phyloP scores from a whole-genome alignment of 2,113 vertebrate species.

The Laticauda laticaudata region DNA sequence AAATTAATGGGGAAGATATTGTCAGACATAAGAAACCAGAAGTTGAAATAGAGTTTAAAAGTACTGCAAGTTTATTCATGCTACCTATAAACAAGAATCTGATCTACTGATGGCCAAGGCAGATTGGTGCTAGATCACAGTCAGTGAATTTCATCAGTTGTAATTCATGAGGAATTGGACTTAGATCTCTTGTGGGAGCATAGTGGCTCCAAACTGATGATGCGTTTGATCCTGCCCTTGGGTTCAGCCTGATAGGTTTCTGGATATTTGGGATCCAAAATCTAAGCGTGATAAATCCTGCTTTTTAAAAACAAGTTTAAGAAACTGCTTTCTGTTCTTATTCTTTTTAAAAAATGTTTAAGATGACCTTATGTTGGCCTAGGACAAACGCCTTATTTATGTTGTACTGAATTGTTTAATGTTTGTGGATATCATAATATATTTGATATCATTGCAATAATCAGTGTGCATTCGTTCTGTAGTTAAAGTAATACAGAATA shows the following conservation, averaged over 20 bases:
- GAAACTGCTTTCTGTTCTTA: neutral
- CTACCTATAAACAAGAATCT: neutral
- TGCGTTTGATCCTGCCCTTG: neutral
- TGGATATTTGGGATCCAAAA: neutral
- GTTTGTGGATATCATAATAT: too few species aligned
- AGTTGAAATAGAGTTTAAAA: neutral
- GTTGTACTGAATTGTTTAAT: neutral
- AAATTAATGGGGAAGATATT: neutral
- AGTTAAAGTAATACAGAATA: neutral
- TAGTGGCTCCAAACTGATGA: neutral
- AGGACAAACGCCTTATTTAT: neutral
- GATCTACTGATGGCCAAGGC: neutral
- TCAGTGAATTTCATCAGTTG: too few species aligned
- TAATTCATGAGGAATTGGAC: neutral
- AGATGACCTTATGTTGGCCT: neutral
- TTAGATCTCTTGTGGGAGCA: neutral
- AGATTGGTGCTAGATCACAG: neutral
- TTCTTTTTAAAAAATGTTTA: neutral
- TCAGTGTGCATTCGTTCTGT: neutral
- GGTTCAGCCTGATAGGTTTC: neutral
- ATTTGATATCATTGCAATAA: neutral
- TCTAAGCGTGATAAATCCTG: neutral
- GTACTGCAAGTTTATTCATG: neutral
- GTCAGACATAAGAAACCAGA: neutral
- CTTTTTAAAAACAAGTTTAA: neutral